These are phyloP conservation scores for Apis florea DNA, from an alignment of 1,140 invertebrate genomes.

Conservation along the genomic window DNA sequence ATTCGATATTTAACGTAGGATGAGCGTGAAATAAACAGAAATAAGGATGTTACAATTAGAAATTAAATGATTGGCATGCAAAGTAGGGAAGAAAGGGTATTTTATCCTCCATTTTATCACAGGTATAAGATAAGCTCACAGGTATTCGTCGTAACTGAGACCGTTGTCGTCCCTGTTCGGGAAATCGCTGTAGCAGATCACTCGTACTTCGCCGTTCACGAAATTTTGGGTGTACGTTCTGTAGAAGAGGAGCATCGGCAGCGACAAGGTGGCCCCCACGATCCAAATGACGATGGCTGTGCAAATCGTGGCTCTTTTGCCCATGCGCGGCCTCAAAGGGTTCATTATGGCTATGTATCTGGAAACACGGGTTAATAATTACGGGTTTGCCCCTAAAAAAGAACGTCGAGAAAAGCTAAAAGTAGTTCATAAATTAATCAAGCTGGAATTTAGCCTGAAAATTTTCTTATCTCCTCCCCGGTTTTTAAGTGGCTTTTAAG, in stretches of 20 bases:
- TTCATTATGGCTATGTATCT: constrained; percentile 97
- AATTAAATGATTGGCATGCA: too few species aligned
- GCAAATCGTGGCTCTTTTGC: constrained; percentile 88
- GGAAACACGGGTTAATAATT: constrained; percentile 60
- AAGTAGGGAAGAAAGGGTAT: too few species aligned
- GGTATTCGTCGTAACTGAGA: constrained; percentile 87
- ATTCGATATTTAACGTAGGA: too few species aligned
- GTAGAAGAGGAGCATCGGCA: constrained; percentile 92
- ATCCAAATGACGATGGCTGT: constrained; percentile 92
- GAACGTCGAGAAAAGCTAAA: too few species aligned
- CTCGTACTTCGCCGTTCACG: constrained; percentile 83
- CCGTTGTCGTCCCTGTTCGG: constrained; percentile 86
- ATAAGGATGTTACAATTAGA: too few species aligned
- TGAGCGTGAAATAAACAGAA: too few species aligned
- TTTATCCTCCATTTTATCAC: too few species aligned
- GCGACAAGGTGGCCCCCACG: constrained; percentile 86
- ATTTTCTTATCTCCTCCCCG: too few species aligned
- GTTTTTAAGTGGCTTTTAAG: too few species aligned
- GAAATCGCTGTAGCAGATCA: constrained; percentile 91
- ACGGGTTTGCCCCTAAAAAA: too few species aligned
- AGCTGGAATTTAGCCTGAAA: too few species aligned
- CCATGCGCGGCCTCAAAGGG: constrained; percentile 91
- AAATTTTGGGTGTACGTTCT: constrained; percentile 84
- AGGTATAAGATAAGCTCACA: constrained; percentile 88
- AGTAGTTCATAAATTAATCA: too few species aligned